Evolutionary conservation across 2,113 vertebrate species (phyloP).

Genomic region (Callionymus lyra): DNA sequence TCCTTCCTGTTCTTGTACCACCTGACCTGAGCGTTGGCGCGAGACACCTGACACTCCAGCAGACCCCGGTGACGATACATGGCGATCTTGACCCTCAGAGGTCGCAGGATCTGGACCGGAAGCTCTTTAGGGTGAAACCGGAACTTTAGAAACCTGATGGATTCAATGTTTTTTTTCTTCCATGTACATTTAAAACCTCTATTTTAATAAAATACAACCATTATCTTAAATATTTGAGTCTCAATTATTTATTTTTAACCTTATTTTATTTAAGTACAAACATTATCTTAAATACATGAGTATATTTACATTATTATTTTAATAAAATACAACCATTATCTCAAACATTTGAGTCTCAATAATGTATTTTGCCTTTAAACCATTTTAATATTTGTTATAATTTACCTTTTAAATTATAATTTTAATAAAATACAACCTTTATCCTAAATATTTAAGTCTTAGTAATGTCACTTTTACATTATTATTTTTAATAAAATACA

Average conservation of each 20-base stretch:
- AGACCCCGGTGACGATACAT: slow-evolving; percentile 82
- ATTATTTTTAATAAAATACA: not conserved
- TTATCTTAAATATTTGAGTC: too few relatives aligned
- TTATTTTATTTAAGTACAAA: not conserved
- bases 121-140: slow-evolving; percentile 68
- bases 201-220: too few relatives aligned
- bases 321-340: not conserved
- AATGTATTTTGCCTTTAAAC: not conserved
- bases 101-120: slow-evolving; percentile 81
- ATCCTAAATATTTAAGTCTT: too few relatives aligned
- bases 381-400: not conserved
- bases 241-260: not conserved
- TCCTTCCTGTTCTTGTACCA: slow-evolving; percentile 79
- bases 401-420: too few relatives aligned
- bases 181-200: too few relatives aligned
- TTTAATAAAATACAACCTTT: too few relatives aligned
- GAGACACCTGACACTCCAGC: slow-evolving; percentile 90
- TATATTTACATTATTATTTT: too few relatives aligned
- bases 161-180: not conserved
- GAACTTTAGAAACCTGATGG: not conserved
- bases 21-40: slow-evolving; percentile 75
- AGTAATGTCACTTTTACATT: not conserved
- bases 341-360: too few relatives aligned
- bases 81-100: slow-evolving; percentile 83
- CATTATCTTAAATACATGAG: too few relatives aligned